These are phyloP conservation scores for Podarcis muralis DNA, from an alignment of 2,113 vertebrate genomes.

Conservation along the genomic window DNA sequence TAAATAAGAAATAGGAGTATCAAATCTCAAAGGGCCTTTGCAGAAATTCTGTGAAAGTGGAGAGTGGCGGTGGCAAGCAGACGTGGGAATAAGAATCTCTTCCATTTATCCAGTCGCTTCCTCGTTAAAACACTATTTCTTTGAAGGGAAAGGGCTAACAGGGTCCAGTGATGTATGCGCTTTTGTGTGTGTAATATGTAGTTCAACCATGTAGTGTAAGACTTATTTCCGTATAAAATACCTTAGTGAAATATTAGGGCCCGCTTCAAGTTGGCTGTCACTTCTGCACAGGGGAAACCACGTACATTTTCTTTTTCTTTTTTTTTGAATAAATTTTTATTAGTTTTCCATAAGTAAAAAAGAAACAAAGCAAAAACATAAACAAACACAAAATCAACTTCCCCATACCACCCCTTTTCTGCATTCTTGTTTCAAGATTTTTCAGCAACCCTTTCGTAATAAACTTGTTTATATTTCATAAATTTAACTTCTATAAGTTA, in stretches of 20 bases:
- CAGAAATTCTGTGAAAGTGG: not conserved
- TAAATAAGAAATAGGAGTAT: too few relatives aligned
- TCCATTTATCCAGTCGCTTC: not conserved
- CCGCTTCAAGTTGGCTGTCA: not conserved
- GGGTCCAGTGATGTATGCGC: not conserved
- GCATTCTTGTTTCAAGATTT: too few relatives aligned
- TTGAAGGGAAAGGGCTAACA: not conserved
- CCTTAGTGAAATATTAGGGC: not conserved
- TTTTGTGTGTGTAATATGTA: not conserved
- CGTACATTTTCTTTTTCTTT: not conserved
- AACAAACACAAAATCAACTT: too few relatives aligned
- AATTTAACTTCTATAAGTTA: too few relatives aligned
- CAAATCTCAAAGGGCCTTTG: not conserved
- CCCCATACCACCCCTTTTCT: too few relatives aligned
- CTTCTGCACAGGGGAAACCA: not conserved
- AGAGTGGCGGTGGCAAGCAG: not conserved
- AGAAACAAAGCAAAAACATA: too few relatives aligned
- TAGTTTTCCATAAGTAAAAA: too few relatives aligned
- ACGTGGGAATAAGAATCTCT: not conserved
- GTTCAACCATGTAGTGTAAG: not conserved
- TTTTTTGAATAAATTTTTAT: too few relatives aligned
- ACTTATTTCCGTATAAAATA: not conserved
- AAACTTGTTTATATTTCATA: too few relatives aligned
- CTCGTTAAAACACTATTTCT: too few relatives aligned
- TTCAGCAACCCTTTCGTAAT: too few relatives aligned